phyloP scores from a whole-genome alignment of 1,140 invertebrate species.

The Pachyrhynchus sulphureomaculatus region DNA sequence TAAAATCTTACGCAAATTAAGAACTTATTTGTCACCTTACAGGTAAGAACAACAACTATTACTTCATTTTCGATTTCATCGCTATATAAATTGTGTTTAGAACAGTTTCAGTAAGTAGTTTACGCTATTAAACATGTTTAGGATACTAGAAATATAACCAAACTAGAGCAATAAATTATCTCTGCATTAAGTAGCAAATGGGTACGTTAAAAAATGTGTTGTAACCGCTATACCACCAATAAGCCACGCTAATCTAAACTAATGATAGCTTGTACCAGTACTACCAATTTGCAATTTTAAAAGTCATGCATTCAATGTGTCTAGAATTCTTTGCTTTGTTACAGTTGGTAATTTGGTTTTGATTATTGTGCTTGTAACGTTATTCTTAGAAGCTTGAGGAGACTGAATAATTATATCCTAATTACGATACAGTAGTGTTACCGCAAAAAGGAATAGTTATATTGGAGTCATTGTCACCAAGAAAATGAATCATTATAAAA shows the following conservation, averaged over 20 bases:
- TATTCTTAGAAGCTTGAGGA: neutral
- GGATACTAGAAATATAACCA: too few species aligned
- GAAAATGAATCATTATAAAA: neutral
- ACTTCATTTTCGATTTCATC: too few species aligned
- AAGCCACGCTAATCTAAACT: neutral
- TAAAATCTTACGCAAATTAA: too few species aligned
- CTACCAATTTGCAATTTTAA: constrained; percentile 5
- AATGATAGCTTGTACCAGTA: neutral
- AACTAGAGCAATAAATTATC: too few species aligned
- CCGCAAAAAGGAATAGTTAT: neutral
- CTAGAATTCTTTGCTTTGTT: constrained; percentile 1
- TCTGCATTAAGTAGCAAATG: too few species aligned
- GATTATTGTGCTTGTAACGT: neutral
- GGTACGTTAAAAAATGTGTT: neutral
- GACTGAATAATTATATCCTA: neutral
- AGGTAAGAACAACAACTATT: too few species aligned
- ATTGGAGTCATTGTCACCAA: neutral
- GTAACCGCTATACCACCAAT: constrained; percentile 1
- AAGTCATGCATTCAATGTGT: neutral
- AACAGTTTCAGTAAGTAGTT: too few species aligned
- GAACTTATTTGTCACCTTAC: too few species aligned
- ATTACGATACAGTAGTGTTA: neutral
- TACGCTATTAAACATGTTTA: too few species aligned
- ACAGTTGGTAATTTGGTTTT: neutral
- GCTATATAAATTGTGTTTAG: too few species aligned